Conservation (phyloP, 2,797 vertebrate genomes). For the Monodelphis domestica region DNA sequence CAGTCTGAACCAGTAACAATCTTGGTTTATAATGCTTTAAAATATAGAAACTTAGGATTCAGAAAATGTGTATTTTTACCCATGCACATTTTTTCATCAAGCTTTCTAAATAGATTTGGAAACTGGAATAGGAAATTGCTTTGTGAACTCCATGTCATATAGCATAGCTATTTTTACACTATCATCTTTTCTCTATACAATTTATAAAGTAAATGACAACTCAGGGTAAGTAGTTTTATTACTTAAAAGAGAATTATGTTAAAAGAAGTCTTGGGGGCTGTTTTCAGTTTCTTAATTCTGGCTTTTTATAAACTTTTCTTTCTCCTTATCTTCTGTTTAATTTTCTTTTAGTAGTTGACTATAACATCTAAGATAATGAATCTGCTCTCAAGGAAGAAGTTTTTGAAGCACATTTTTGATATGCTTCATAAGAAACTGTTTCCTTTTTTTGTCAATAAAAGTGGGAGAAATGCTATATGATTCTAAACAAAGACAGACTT, state of each 20-base stretch:
- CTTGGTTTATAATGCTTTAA: slow-evolving; percentile 51
- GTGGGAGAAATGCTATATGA: slow-evolving; percentile 27
- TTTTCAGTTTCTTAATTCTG: slow-evolving; percentile 18
- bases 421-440: slow-evolving; percentile 24
- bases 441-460: slow-evolving; percentile 5
- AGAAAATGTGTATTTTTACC: neutral
- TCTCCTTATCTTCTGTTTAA: neutral
- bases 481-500: slow-evolving; percentile 39
- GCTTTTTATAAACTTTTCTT: slow-evolving; percentile 29
- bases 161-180: neutral
- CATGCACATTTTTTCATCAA: slow-evolving; percentile 42
- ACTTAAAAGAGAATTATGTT: slow-evolving; percentile 17
- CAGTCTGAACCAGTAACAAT: slow-evolving; percentile 41
- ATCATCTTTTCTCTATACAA: slow-evolving; percentile 1
- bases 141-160: neutral
- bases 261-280: slow-evolving; percentile 12
- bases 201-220: slow-evolving; percentile 36
- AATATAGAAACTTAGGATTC: slow-evolving; percentile 32
- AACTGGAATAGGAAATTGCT: neutral
- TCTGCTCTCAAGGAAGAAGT: neutral
- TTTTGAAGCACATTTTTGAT: neutral
- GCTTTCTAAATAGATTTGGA: slow-evolving; percentile 40
- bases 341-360: slow-evolving; percentile 14
- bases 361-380: neutral
- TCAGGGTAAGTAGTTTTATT: slow-evolving; percentile 16